A percentile compares a stretch with the other conserved stretches of the same genome.
phyloP scores from a whole-genome alignment of 2,113 vertebrate species.

The Gasterosteus aculeatus region DNA sequence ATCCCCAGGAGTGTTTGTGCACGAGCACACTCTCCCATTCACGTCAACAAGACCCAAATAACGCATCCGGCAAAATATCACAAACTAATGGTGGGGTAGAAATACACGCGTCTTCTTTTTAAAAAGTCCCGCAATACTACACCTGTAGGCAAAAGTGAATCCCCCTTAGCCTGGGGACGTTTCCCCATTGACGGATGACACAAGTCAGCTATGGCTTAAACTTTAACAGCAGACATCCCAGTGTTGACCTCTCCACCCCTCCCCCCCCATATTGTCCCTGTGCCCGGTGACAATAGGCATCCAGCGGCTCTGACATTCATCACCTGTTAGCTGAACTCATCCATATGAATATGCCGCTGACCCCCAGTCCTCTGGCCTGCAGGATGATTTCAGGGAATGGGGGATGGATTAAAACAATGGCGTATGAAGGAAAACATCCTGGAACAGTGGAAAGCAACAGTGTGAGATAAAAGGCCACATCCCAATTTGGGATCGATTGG shows the following conservation, averaged over 20 bases:
- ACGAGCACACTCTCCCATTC: slow-evolving; percentile 62
- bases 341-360: slow-evolving; percentile 71
- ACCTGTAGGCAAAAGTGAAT: slow-evolving; percentile 22
- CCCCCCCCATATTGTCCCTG: slow-evolving; percentile 73
- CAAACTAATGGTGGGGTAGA: neutral
- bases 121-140: neutral
- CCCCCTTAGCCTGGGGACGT: slow-evolving; percentile 42
- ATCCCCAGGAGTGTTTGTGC: slow-evolving; percentile 79
- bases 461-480: slow-evolving; percentile 41
- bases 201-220: slow-evolving; percentile 56
- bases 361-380: slow-evolving; percentile 41
- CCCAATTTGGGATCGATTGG: slow-evolving; percentile 20
- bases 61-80: slow-evolving; percentile 22
- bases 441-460: slow-evolving; percentile 34
- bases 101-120: neutral
- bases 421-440: slow-evolving; percentile 61
- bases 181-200: slow-evolving; percentile 69
- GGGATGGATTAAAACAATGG: slow-evolving; percentile 60
- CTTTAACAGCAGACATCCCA: slow-evolving; percentile 60
- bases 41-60: slow-evolving; percentile 44
- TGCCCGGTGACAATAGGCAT: slow-evolving; percentile 73
- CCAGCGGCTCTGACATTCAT: slow-evolving; percentile 78
- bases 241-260: slow-evolving; percentile 57
- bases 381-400: slow-evolving; percentile 49
- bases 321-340: slow-evolving; percentile 75